Base-by-base conservation (phyloP, 1,140 invertebrate species). In the Drosophila rufa region DNA sequence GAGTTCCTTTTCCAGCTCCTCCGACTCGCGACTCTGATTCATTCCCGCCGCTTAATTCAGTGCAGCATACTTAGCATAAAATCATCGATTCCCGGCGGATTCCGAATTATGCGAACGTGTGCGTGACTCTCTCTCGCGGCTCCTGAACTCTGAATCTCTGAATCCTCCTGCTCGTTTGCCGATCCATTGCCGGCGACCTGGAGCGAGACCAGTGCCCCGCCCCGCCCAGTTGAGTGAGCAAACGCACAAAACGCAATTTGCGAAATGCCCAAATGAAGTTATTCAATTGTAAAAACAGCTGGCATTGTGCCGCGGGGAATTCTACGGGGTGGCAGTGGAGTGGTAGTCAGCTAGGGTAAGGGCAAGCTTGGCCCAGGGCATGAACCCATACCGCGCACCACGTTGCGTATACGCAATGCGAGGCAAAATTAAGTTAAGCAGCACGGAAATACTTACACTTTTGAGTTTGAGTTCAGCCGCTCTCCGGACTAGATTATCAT, bases 231-330 rank as follows among this genome's bases (percentile, higher is more conserved):
- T 61, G 67, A 66, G 69, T 47, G 61, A 77, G 75, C 59, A 73
- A 70, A 74, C 51, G 45, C 56, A 25, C 57, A 70, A 68, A 70
- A 77, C 80, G 53, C 62, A 89, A 90, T 80, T 87, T 84, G 80
- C 68, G 84, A 78, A 68, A 78, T 68, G 77, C 81, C 79, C 50
- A 87, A 87, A 83, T 87, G 84, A 89, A 87, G 80, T 90, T 87
- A 90, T 78, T 79, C 84, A 87, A 81, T 87, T 87, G 84, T 77
- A 84, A 87, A 87, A 89, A 81, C 85, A 87, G 84, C 80, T 87
- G 84, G 68, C 78, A 89, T 79, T 79, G 55, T 71, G 80, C 85
- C 73, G 30, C 47, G 17, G 81, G 84, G 85, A 74, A 80, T 78
- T 25, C 22, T 2, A 58, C 9, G 22, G 61, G 74, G 75, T 68